These are phyloP conservation scores for Tribolium castaneum DNA, from an alignment of 1,140 invertebrate species.

Conservation along the genomic window DNA sequence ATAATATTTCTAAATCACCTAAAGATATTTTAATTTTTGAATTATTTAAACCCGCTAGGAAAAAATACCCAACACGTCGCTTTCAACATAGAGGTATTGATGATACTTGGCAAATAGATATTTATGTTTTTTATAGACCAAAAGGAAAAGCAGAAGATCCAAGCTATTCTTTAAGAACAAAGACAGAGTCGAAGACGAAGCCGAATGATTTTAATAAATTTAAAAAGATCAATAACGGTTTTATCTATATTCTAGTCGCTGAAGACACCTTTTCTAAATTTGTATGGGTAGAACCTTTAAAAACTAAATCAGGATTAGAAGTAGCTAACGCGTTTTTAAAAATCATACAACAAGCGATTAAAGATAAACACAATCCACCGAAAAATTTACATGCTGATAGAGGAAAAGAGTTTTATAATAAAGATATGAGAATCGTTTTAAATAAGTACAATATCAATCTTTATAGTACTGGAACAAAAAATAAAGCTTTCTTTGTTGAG, in stretches of 20 bases:
- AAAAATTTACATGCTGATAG: conserved; percentile 58
- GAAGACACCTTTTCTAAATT: conserved; percentile 58
- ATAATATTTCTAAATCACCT: conserved; percentile 40
- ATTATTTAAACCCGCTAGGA: conserved; percentile 20
- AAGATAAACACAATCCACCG: conserved; percentile 25
- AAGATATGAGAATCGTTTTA: conserved; percentile 39
- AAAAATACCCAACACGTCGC: conserved; percentile 14
- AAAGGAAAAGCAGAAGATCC: conserved; percentile 47
- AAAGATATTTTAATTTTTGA: conserved; percentile 17
- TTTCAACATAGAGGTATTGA: conserved; percentile 38
- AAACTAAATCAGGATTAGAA: conserved; percentile 51
- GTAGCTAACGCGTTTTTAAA: conserved; percentile 45
- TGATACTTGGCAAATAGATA: conserved; percentile 43
- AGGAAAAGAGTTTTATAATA: conserved; percentile 57
- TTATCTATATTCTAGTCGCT: conserved; percentile 53
- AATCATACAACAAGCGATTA: conserved; percentile 41
- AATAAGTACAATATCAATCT: conserved; percentile 47
- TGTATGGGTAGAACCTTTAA: conserved; percentile 53
- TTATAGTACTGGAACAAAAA: conserved; percentile 46
- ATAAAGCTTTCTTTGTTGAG: conserved; percentile 51
- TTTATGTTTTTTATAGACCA: conserved; percentile 46
- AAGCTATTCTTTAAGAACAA: conserved; percentile 47
- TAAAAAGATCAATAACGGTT: conserved; percentile 49
- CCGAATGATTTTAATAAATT: conserved; percentile 43
- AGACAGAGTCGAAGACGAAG: conserved; percentile 28